phyloP scores from a whole-genome alignment of 2,113 vertebrate genomes.

The Procavia capensis region DNA sequence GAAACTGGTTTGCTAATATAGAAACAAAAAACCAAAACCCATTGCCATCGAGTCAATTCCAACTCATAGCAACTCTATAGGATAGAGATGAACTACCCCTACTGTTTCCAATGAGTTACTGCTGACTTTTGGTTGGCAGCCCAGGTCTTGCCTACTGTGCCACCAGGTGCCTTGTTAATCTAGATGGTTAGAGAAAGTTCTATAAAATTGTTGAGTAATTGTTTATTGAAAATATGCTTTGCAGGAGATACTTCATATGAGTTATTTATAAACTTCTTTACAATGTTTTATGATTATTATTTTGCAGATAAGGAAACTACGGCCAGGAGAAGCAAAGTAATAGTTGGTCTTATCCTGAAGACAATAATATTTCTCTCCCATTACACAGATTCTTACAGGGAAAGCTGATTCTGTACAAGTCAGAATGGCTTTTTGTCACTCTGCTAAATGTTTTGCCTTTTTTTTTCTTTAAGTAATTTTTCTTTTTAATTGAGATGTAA shows the following conservation, averaged over 20 bases:
- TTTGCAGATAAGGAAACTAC: neutral
- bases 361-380: neutral
- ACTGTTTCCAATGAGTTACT: too few species aligned
- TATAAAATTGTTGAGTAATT: neutral
- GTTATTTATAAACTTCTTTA: neutral
- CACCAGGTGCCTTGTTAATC: neutral
- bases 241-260: neutral
- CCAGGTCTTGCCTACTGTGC: too few species aligned
- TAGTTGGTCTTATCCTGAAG: neutral
- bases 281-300: neutral
- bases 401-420: neutral
- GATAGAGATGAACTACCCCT: too few species aligned
- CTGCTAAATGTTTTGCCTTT: neutral
- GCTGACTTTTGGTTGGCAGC: too few species aligned
- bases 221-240: slow-evolving; percentile 6
- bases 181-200: neutral
- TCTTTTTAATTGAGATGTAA: neutral
- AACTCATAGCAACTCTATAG: too few species aligned
- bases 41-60: too few species aligned
- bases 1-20: neutral
- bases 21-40: neutral
- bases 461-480: neutral
- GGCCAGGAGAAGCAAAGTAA: neutral
- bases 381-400: neutral
- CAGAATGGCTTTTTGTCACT: neutral